Evolutionary conservation across 2,888 invertebrate genomes (phyloP).

Genomic region (Drosophila rellima): DNA sequence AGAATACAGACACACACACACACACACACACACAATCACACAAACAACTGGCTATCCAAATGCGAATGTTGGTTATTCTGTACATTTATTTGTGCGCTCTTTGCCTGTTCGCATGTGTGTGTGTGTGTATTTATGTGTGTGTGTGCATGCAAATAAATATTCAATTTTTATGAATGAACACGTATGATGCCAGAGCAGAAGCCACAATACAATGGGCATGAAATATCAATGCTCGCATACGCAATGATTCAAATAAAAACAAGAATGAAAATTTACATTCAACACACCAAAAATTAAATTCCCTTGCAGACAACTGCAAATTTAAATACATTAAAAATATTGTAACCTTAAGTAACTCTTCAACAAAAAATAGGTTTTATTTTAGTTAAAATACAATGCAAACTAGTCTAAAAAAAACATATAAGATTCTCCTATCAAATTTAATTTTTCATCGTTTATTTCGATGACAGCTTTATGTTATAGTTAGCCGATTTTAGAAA

Average conservation of each 20-base stretch:
- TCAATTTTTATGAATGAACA: slow-evolving; percentile 81
- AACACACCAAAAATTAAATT: not conserved
- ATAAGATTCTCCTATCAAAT: no score
- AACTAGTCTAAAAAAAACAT: no score
- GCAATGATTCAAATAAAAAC: slow-evolving; percentile 9
- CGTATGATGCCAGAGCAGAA: slow-evolving; percentile 75
- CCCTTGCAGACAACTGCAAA: not conserved
- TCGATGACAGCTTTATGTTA: not conserved
- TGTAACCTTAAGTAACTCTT: no score
- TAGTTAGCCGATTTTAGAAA: not conserved
- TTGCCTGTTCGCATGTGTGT: slow-evolving; percentile 37
- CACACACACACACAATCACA: slow-evolving; percentile 1
- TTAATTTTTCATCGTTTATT: no score
- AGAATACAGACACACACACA: slow-evolving; percentile 38
- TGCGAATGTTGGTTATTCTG: slow-evolving; percentile 24
- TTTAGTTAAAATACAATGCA: no score
- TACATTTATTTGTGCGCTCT: slow-evolving; percentile 31
- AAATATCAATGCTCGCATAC: slow-evolving; percentile 7
- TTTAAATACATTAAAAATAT: no score
- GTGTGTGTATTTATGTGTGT: slow-evolving; percentile 6
- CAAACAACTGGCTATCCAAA: slow-evolving; percentile 30
- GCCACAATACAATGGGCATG: slow-evolving; percentile 53
- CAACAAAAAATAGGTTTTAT: no score
- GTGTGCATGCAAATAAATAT: slow-evolving; percentile 77
- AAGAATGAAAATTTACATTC: not conserved